Evolutionary conservation across 2,888 invertebrate species (phyloP), one percentile per base, ranked within the genome.

Genomic region (Aphodius granarius): DNA sequence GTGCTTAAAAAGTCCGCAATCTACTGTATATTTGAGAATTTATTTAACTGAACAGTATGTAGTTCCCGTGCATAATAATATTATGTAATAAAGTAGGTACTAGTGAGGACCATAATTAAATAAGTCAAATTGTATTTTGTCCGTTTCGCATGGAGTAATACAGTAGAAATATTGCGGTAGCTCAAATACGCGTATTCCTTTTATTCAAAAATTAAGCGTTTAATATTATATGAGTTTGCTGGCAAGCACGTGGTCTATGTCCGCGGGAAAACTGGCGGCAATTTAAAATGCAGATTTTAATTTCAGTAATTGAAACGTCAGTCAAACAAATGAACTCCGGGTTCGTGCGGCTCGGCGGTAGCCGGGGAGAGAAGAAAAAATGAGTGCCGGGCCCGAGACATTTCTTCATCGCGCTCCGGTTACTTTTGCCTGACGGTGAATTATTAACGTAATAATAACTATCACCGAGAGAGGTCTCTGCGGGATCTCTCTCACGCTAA

Each of bases 161-260:
- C 43, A 3, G n/a, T n/a, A n/a, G n/a, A n/a, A n/a, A 18, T 18
- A 21, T 17, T 17, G 20, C 66, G 66, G 66, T 21, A 21, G 21
- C 66, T 17, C 15, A n/a, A 21, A 66, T 17, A 66, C 21, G 66
- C 66, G 21, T 66, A 66, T 66, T 16, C 66, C n/a, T 66, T 66
- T 66, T 66, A 18, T 43, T 43, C 43, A 43, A 43, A 43, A 43
- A 43, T 43, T 43, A 43, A 43, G 43, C 43, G 43, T 6, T 43
- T 43, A 43, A 43, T 43, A 43, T 43, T 43, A 13, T 43, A 43
- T 43, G 43, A 43, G 43, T 3, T 6, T 13, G 23, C 23, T 6
- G 9, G 43, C 43, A 3, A 43, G 43, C 43, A 43, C 43, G 43
- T 43, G 43, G 43, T 43, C 1, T 13, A n/a, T n/a, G n/a, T n/a